Evolutionary conservation across 1,140 invertebrate genomes (phyloP), one percentile per base, ranked within the genome.

Genomic region (Onthophagus taurus): DNA sequence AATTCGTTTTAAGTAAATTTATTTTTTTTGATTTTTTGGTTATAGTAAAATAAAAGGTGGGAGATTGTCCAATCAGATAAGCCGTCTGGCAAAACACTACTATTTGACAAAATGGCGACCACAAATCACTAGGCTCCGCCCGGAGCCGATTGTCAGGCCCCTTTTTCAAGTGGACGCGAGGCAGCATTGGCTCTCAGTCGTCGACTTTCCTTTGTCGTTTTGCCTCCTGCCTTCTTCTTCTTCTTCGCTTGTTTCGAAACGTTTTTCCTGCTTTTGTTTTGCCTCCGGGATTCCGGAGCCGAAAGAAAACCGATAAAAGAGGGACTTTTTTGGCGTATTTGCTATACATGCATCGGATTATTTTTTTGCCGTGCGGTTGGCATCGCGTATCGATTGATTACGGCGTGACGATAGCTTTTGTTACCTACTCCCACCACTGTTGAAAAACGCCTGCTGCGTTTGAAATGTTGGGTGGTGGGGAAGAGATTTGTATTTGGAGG

Each of bases 71-170:
- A 65, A 65, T 65, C 50, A 57, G 63, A 65, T 65, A 65, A 65
- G 57, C 49, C 48, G 47, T 55, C 58, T 63, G 63, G 63, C 63
- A 65, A 64, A 65, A 65, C 63, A 65, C 57, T 62, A 65, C 63
- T 65, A 65, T 65, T 65, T 65, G 63, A 65, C 63, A 65, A 65
- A 65, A 65, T 65, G 63, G 63, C 63, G 63, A 63, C 63, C 60
- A 65, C 63, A 65, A 65, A 65, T 65, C 63, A 65, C 56, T 42
- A 50, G 42, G 60, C 60, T 42, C 55, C 63, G 57, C 63, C 63
- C 55, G 44, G 52, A 57, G 61, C 59, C 60, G 63, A 65, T 64
- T 64, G 60, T 61, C 61, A 59, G 63, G 57, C 60, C 46, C 61
- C 59, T 64, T 63, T 63, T 63, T 61, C 60, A 60, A 59, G 57